Evolutionary conservation across 2,797 vertebrate species (phyloP).

Genomic region (Dryobates pubescens): DNA sequence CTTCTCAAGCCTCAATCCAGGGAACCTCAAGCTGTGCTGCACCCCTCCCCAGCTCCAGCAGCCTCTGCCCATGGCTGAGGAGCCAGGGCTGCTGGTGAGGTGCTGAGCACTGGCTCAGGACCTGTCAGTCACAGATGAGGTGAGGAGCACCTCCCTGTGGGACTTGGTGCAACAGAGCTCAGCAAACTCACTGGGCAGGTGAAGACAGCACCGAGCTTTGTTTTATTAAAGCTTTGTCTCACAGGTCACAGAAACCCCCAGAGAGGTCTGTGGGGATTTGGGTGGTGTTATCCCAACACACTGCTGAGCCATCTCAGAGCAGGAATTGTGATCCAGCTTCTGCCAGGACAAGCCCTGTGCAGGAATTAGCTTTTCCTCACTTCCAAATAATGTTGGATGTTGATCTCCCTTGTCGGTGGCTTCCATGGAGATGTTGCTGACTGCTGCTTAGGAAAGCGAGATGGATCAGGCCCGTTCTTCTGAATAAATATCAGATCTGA

Average conservation of each 20-base stretch:
- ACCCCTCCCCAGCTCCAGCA: not conserved
- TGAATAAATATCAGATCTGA: conserved; percentile 49
- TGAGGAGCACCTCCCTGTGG: not conserved
- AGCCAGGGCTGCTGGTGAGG: not conserved
- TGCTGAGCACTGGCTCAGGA: not conserved
- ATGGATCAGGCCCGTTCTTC: not conserved
- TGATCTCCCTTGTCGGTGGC: not conserved
- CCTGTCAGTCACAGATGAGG: not conserved
- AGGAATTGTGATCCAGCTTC: not conserved
- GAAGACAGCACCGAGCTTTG: rapidly evolving
- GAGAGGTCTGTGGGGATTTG: not conserved
- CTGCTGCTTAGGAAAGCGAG: not conserved
- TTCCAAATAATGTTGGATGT: not conserved
- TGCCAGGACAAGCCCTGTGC: not conserved
- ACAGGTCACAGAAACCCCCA: not conserved
- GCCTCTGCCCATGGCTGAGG: not conserved
- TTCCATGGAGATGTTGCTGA: not conserved
- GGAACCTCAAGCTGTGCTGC: not conserved
- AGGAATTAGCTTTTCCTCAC: not conserved
- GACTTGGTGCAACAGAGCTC: not conserved
- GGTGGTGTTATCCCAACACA: not conserved
- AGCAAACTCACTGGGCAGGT: not conserved
- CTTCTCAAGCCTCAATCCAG: not conserved
- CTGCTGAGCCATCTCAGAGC: not conserved
- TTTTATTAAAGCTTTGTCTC: not conserved